phyloP scores from a whole-genome alignment of 2,113 vertebrate species.

The cat (Felis catus) region DNA sequence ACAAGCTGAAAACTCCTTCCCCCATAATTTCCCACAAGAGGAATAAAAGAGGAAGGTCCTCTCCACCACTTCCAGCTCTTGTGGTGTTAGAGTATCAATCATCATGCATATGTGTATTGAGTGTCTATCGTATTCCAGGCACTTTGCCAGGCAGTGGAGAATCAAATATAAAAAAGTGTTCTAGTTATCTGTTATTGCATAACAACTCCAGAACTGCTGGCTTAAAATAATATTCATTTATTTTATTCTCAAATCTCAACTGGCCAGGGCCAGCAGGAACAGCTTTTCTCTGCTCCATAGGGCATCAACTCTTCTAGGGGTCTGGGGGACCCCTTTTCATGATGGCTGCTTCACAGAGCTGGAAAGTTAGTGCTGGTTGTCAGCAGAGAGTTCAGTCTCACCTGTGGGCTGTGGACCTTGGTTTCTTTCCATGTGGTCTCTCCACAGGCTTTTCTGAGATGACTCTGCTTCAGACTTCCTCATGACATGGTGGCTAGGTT shows the following conservation, averaged over 20 bases:
- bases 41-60: background rate
- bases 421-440: background rate
- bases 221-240: background rate
- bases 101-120: no score
- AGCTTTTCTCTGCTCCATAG: background rate
- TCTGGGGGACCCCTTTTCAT: background rate
- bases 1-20: background rate
- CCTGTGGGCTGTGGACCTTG: background rate
- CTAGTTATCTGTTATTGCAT: background rate
- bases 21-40: background rate
- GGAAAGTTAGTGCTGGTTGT: background rate
- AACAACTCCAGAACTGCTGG: background rate
- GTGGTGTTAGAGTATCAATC: background rate
- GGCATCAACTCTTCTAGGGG: no score
- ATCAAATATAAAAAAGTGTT: background rate
- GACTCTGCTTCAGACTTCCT: background rate
- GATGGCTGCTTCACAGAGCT: background rate
- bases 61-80: rapidly evolving
- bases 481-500: background rate
- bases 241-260: background rate
- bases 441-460: background rate
- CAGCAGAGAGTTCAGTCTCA: background rate
- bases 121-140: background rate
- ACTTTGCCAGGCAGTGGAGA: background rate
- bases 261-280: background rate